Evolutionary conservation across 1,140 invertebrate genomes (phyloP).

Genomic region (Anastrepha ludens): DNA sequence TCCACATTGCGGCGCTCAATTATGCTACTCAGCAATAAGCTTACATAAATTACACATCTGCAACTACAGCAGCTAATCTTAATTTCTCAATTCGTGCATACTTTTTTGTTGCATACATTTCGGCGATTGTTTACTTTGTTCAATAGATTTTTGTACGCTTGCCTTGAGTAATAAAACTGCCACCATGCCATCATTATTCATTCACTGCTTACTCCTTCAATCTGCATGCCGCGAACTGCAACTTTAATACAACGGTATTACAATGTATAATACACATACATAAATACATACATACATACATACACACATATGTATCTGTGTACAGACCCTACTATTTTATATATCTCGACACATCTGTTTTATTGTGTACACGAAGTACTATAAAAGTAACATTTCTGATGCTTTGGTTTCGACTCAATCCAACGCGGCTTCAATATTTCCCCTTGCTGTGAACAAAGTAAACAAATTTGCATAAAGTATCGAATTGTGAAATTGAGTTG

Average conservation of each 20-base stretch:
- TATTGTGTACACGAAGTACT: slow-evolving; percentile 8
- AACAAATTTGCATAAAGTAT: slow-evolving; percentile 37
- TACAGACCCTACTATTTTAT: neutral
- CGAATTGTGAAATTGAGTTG: slow-evolving; percentile 46
- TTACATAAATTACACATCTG: too few relatives aligned
- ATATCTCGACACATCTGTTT: neutral
- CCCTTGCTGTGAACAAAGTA: neutral
- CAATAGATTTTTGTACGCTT: neutral
- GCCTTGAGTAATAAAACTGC: neutral
- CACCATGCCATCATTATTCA: neutral
- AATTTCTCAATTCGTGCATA: too few relatives aligned
- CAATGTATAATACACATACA: neutral
- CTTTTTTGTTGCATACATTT: too few relatives aligned
- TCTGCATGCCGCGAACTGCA: neutral
- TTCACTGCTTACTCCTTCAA: neutral
- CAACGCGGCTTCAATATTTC: neutral
- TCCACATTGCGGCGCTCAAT: too few relatives aligned
- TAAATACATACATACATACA: neutral
- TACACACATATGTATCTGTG: neutral
- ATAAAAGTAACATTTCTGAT: neutral
- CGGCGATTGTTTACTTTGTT: neutral
- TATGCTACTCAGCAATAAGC: too few relatives aligned
- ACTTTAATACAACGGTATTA: neutral
- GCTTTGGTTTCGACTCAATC: slow-evolving; percentile 1
- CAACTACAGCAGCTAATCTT: too few relatives aligned